A percentile compares a stretch with the other conserved stretches of the same genome.
phyloP scores from a whole-genome alignment of 2,113 vertebrate genomes.

The Himantopus leucocephalus region DNA sequence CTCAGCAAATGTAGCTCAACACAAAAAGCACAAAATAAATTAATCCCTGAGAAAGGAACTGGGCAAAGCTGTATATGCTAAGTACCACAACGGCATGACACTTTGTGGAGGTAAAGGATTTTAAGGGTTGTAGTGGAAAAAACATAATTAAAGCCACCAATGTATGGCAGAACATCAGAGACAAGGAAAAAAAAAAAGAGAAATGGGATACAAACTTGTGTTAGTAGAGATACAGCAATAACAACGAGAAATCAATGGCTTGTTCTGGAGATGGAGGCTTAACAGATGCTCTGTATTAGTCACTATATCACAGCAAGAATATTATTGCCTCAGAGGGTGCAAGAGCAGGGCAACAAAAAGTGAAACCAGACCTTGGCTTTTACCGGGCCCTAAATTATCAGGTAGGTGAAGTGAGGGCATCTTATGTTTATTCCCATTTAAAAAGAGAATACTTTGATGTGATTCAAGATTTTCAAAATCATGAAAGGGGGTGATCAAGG shows the following conservation, averaged over 20 bases:
- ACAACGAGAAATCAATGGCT: not conserved
- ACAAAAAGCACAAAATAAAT: not conserved
- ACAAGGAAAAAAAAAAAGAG: not conserved
- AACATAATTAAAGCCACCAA: not conserved
- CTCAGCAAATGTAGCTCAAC: not conserved
- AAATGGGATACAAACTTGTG: not conserved
- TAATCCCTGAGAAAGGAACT: not conserved
- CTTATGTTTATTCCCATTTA: not conserved
- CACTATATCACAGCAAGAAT: not conserved
- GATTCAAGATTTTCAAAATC: not conserved
- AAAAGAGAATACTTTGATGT: conserved; percentile 23
- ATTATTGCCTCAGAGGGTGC: not conserved
- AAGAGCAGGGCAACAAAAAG: conserved; percentile 20
- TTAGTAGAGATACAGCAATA: not conserved
- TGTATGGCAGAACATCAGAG: not conserved
- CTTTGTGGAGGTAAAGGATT: not conserved
- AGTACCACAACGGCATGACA: not conserved
- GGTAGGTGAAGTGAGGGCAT: not conserved
- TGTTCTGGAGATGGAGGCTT: not conserved
- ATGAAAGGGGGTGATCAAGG: not conserved
- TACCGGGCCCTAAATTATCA: not conserved
- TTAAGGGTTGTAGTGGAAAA: not conserved
- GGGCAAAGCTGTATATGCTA: not conserved
- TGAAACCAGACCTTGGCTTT: conserved; percentile 29
- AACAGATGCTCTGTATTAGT: conserved; percentile 33